These are phyloP conservation scores for Urocitellus parryii DNA, from an alignment of 2,113 vertebrate species.

Conservation along the genomic window DNA sequence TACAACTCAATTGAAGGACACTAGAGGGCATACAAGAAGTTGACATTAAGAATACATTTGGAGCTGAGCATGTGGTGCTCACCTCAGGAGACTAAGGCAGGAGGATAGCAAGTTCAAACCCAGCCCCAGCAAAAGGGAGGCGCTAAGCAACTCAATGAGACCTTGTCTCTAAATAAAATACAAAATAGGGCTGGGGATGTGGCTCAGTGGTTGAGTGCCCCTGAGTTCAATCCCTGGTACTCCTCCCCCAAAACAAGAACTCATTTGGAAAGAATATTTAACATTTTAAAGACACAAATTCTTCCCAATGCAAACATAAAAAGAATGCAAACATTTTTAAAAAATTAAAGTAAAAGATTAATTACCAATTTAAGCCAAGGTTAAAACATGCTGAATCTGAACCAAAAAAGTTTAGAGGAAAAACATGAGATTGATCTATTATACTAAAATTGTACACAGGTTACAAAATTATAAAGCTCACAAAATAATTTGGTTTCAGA, in stretches of 20 bases:
- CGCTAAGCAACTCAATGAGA: no score
- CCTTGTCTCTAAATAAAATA: no score
- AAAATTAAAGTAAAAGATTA: background rate
- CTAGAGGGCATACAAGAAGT: background rate
- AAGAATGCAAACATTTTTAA: background rate
- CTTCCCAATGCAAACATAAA: no score
- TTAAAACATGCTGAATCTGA: background rate
- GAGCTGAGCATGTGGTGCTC: no score
- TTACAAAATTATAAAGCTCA: background rate
- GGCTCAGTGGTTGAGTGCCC: no score
- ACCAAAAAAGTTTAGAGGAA: background rate
- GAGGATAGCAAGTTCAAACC: no score
- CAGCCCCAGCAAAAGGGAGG: no score
- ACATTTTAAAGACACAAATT: background rate
- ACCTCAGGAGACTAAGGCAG: no score
- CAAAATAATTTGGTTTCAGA: background rate
- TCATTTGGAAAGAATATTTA: background rate
- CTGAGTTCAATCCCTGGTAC: no score
- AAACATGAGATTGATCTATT: conserved; percentile 13
- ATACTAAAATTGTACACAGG: background rate
- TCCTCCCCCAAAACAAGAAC: no score
- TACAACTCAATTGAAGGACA: background rate
- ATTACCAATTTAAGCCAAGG: background rate
- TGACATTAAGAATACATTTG: background rate
- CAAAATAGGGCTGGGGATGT: no score